phyloP scores from a whole-genome alignment of 1,140 invertebrate genomes.

The Hormaphis cornu region DNA sequence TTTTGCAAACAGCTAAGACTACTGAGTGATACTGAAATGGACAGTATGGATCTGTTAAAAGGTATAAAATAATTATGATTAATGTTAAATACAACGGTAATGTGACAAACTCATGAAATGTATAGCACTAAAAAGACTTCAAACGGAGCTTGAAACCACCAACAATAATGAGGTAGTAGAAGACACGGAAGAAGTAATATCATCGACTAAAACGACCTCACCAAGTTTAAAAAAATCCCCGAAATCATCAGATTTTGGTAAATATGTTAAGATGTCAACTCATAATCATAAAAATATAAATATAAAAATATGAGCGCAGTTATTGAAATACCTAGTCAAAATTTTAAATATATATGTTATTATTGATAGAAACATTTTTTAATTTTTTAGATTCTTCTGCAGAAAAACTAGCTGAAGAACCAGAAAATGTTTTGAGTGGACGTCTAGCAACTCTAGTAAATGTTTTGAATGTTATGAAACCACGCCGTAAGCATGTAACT shows the following conservation, averaged over 20 bases:
- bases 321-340: too few species aligned
- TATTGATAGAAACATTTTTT: background rate
- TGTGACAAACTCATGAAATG: too few species aligned
- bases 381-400: constrained; percentile 20
- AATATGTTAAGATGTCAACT: background rate
- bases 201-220: background rate
- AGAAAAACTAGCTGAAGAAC: constrained; percentile 20
- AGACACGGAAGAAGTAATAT: background rate
- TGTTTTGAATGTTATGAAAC: constrained; percentile 21
- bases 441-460: constrained; percentile 15
- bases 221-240: constrained; percentile 17
- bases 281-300: background rate
- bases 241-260: constrained; percentile 23
- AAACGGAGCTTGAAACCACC: background rate
- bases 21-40: constrained; percentile 76
- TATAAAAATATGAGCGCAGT: too few species aligned
- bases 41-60: constrained; percentile 67
- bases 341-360: background rate
- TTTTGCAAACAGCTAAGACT: constrained; percentile 69
- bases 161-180: background rate
- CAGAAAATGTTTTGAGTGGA: constrained; percentile 10
- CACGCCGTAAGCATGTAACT: constrained; percentile 3
- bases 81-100: too few species aligned
- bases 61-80: constrained; percentile 48
- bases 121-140: constrained; percentile 21